Conservation (phyloP, 2,888 invertebrate species). For the Leptopterna dolabrata region DNA sequence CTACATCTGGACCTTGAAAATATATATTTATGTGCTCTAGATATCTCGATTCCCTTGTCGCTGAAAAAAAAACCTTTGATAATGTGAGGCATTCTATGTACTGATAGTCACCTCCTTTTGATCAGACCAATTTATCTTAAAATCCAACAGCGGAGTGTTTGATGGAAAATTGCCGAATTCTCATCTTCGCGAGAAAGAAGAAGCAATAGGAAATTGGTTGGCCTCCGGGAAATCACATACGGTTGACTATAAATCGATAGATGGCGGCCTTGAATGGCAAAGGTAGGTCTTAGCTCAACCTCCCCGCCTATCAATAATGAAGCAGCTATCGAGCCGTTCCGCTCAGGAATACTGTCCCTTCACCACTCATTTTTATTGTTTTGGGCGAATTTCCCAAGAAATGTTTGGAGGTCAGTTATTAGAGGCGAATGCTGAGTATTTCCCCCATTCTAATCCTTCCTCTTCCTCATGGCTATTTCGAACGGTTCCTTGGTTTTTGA, state of each 20-base stretch:
- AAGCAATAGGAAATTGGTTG: not conserved
- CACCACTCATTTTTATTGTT: not conserved
- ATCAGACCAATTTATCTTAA: no score
- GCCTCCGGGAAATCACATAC: constrained; percentile 38
- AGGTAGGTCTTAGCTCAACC: constrained; percentile 13
- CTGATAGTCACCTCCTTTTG: no score
- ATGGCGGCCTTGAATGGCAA: constrained; percentile 32
- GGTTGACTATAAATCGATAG: constrained; percentile 19
- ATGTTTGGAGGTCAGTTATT: not conserved
- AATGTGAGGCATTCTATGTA: no score
- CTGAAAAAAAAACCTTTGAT: no score
- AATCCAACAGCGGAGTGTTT: no score
- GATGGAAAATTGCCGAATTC: no score
- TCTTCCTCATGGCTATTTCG: not conserved
- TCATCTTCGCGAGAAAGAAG: no score
- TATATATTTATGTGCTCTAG: no score
- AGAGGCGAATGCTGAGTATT: not conserved
- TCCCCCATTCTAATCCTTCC: not conserved
- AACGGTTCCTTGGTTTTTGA: no score
- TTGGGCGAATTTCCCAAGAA: not conserved
- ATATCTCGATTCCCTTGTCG: no score
- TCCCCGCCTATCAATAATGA: constrained; percentile 39
- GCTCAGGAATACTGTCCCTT: constrained; percentile 9
- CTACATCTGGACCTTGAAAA: no score
- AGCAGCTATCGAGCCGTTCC: constrained; percentile 30